Base-by-base conservation (phyloP, 1,140 invertebrate species). In the Lordiphosa mommai region DNA sequence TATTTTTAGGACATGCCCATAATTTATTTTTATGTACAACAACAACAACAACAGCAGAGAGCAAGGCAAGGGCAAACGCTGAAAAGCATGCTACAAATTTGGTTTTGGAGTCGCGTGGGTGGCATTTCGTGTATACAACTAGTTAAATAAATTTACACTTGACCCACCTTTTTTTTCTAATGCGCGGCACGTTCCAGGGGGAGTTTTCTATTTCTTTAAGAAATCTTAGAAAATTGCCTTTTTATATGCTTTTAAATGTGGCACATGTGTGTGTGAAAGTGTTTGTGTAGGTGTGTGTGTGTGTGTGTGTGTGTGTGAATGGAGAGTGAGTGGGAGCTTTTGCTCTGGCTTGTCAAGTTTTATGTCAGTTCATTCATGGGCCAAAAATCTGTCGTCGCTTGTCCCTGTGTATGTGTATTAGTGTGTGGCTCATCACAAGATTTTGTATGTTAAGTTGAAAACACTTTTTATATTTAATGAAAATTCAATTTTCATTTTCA, bases 141-240 rank as follows among this genome's bases (percentile, higher is more conserved):
- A 84, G 72, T 84, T 79, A 84, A 84, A 73, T 59, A 80, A 66
- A 76, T 82, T 84, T 77, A 67, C 77, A 84, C 77, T 84, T 84
- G 77, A 84, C 77, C 77, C 77, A 84, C 77, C 77, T 84, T 77
- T 72, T 61, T 84, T 68, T 74, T 49, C 13, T 43, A 30, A 74
- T 80, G 76, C 76, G 71, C 76, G 76, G 71, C 76, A 68, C 76
- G 76, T 82, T 84, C 44, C 55, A 58, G 49, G 37, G 30, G 40
- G 53, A 64, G 66, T 72, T 63, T 63, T 61, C 47, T 61, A 43
- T 52, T 61, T 64, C 44, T 38, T 34, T 61, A 50, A 60, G 64
- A 71, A 82, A 82, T 82, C 71, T 72, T 49, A 59, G 59, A 72
- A 72, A 82, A 72, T 65, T 56, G 56, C 63, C 53, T 82, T 68